Evolutionary conservation across 2,113 vertebrate species (phyloP).

Genomic region (Felis chaus): DNA sequence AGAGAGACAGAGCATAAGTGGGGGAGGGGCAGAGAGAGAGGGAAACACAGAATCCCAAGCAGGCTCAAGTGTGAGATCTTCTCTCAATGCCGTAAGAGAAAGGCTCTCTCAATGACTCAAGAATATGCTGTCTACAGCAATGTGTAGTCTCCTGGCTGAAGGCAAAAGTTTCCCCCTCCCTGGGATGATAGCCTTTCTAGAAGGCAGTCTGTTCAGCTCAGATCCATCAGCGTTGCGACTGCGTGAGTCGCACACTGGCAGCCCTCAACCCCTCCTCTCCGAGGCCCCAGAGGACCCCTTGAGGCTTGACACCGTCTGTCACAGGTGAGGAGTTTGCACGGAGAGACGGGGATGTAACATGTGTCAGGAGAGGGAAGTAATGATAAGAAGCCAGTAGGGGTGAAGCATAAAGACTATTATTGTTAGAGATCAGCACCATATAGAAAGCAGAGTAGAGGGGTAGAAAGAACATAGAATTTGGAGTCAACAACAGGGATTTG

Average conservation of each 20-base stretch:
- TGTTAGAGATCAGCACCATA: neutral
- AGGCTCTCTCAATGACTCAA: neutral
- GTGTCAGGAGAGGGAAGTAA: slow-evolving; percentile 26
- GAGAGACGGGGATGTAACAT: neutral
- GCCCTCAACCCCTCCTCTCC: neutral
- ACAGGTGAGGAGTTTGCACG: neutral
- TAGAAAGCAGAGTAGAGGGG: neutral
- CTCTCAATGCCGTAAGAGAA: neutral
- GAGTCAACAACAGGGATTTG: neutral
- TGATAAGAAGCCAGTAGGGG: neutral
- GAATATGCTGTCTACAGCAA: neutral
- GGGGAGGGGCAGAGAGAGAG: too few species aligned
- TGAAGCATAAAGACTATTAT: neutral
- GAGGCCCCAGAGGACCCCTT: neutral
- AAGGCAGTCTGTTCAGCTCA: neutral
- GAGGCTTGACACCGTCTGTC: slow-evolving; percentile 20
- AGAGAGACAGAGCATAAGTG: too few species aligned
- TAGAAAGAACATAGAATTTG: neutral
- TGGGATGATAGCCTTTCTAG: neutral
- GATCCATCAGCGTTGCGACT: neutral
- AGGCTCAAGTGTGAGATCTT: neutral
- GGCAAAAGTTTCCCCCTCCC: neutral
- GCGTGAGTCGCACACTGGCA: neutral
- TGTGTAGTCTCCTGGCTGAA: neutral
- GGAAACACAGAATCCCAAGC: too few species aligned